phyloP scores from a whole-genome alignment of 2,888 invertebrate species.

The Cephus rjabovi region DNA sequence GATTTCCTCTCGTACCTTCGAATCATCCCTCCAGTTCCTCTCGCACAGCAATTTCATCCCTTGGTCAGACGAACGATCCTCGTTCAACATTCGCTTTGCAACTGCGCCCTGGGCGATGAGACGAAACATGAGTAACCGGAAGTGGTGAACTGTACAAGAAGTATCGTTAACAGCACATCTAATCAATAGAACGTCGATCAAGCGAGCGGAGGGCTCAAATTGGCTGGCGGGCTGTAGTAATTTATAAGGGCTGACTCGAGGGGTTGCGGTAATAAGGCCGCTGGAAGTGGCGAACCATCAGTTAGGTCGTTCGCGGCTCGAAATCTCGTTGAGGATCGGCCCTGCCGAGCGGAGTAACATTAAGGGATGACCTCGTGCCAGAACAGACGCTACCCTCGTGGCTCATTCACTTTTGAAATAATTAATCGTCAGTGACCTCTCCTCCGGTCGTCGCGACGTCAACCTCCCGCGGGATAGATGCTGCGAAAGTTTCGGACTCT shows the following conservation, averaged over 20 bases:
- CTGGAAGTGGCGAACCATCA: background rate
- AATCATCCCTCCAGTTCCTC: too few species aligned
- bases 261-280: background rate
- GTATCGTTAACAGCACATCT: background rate
- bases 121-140: background rate
- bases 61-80: background rate
- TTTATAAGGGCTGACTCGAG: background rate
- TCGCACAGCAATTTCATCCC: background rate
- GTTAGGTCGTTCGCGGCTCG: background rate
- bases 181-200: background rate
- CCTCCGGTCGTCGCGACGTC: background rate
- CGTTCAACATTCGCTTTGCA: background rate
- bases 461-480: background rate
- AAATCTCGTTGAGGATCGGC: background rate
- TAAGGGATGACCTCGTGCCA: background rate
- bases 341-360: background rate
- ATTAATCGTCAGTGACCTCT: background rate
- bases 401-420: background rate
- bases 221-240: background rate
- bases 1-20: background rate
- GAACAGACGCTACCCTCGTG: background rate
- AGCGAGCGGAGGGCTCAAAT: background rate
- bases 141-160: background rate
- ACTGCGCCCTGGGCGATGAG: background rate
- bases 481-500: background rate